Conservation (phyloP, 2,797 vertebrate genomes). For the Synaphobranchus kaupii region DNA sequence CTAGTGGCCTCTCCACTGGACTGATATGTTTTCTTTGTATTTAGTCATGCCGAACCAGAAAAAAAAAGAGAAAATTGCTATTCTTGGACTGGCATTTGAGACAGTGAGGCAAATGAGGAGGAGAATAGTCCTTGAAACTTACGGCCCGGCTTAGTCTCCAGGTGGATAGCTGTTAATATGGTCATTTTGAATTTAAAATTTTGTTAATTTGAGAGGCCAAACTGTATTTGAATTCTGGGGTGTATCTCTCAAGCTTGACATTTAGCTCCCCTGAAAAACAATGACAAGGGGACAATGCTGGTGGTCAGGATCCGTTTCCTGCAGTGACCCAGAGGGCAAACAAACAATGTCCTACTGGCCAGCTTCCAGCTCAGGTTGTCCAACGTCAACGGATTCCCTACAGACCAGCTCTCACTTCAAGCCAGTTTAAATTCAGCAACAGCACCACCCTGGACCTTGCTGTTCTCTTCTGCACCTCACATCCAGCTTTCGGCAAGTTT, state of each 20-base stretch:
- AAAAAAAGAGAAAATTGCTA: neutral
- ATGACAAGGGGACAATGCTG: neutral
- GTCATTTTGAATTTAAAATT: too few species aligned
- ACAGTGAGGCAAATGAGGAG: too few species aligned
- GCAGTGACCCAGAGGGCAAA: neutral
- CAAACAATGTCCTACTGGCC: neutral
- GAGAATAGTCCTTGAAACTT: neutral
- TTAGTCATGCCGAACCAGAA: neutral
- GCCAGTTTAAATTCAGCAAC: neutral
- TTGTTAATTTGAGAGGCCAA: neutral
- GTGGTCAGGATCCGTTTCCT: neutral
- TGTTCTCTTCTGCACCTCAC: neutral
- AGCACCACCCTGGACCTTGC: neutral
- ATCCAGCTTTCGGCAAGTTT: neutral
- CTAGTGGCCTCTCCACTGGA: neutral
- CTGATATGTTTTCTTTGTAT: neutral
- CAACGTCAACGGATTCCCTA: neutral
- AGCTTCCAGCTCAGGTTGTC: neutral
- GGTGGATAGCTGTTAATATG: too few species aligned
- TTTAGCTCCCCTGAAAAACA: neutral
- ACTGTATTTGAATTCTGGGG: neutral
- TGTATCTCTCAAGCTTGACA: neutral
- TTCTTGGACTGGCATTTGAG: neutral
- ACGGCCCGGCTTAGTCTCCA: too few species aligned
- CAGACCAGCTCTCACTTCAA: neutral